Conservation (phyloP, 2,888 invertebrate genomes). For the Metellina segmentata region DNA sequence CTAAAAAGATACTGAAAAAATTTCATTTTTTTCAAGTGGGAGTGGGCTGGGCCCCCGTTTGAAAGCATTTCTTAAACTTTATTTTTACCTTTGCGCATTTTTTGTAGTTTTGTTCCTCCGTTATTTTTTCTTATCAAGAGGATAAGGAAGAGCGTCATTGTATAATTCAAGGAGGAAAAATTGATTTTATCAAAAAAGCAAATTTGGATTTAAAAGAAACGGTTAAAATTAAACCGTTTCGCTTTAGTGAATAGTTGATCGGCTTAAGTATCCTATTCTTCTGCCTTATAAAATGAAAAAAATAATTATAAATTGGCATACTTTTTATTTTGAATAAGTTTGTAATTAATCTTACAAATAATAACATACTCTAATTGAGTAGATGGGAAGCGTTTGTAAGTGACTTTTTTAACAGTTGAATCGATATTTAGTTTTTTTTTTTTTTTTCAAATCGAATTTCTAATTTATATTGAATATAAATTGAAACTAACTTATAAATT, state of each 20-base stretch:
- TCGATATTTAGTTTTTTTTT: not conserved
- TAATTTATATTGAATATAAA: not conserved
- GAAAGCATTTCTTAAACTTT: constrained; percentile 10
- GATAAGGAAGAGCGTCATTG: not conserved
- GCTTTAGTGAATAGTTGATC: constrained; percentile 28
- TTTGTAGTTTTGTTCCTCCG: not conserved
- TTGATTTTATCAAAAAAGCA: not conserved
- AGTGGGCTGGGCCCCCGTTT: not conserved
- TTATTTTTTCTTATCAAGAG: not conserved
- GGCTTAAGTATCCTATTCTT: constrained; percentile 17
- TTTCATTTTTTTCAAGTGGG: not conserved
- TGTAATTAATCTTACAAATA: not conserved
- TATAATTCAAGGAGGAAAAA: not conserved
- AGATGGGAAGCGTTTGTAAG: not conserved
- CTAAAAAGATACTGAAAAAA: constrained; percentile 8
- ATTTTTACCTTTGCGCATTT: not conserved
- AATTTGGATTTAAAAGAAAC: not conserved
- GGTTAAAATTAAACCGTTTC: constrained; percentile 13
- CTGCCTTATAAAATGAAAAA: not conserved
- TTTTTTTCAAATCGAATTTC: not conserved
- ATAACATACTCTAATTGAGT: not conserved
- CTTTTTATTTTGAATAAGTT: not conserved
- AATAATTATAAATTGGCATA: not conserved
- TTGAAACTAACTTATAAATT: not conserved
- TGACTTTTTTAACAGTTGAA: not conserved